Evolutionary conservation across 2,888 invertebrate genomes (phyloP).

Genomic region (Nomada goodeniana): DNA sequence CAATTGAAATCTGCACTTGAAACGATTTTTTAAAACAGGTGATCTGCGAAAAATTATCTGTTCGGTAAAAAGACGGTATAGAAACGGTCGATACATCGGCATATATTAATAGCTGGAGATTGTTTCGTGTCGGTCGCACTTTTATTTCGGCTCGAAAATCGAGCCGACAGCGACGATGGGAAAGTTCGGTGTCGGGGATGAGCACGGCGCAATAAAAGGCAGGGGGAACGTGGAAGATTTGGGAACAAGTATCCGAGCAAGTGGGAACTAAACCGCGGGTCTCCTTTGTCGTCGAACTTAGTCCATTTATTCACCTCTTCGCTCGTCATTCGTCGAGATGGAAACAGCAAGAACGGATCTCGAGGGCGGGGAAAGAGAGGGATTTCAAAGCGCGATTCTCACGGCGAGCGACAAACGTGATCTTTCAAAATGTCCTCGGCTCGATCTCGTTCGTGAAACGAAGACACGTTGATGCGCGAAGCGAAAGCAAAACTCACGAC

Average conservation of each 20-base stretch:
- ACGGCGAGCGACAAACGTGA: constrained; percentile 48
- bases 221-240: constrained; percentile 17
- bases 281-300: constrained; percentile 63
- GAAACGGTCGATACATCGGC: too few relatives aligned
- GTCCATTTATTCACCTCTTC: constrained; percentile 65
- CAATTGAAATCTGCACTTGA: too few relatives aligned
- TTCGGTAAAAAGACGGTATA: too few relatives aligned
- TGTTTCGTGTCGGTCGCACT: not conserved
- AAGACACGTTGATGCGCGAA: constrained; percentile 1
- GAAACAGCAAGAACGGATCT: constrained; percentile 25
- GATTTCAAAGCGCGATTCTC: constrained; percentile 50
- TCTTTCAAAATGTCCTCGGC: constrained; percentile 41
- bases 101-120: too few relatives aligned
- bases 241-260: constrained; percentile 33
- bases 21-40: too few relatives aligned
- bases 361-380: constrained; percentile 15
- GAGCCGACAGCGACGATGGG: not conserved
- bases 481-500: too few relatives aligned
- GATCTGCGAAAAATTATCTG: too few relatives aligned
- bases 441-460: constrained; percentile 31
- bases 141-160: not conserved
- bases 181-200: constrained; percentile 4
- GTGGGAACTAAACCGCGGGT: constrained; percentile 38
- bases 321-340: constrained; percentile 48
- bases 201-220: constrained; percentile 16